Percentiles rank a stretch among this genome's conserved stretches.
phyloP scores from a whole-genome alignment of 2,797 vertebrate genomes.

The Enteromius anoplus region DNA sequence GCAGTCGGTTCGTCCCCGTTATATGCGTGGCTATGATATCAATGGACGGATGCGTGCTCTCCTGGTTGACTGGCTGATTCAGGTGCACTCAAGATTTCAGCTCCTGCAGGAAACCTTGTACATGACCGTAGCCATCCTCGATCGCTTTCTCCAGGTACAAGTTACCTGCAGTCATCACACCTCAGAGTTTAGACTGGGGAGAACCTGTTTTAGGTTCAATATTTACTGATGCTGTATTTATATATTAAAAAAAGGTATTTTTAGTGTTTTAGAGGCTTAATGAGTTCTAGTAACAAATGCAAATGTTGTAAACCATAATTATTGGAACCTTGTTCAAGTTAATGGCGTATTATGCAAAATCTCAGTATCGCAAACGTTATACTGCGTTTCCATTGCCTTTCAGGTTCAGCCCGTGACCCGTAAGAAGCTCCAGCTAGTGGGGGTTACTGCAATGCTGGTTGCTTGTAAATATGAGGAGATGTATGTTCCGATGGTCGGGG shows the following conservation, averaged over 20 bases:
- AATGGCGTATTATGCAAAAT: too few species aligned
- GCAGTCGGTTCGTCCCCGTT: slow-evolving; percentile 79
- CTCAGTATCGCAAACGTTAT: too few species aligned
- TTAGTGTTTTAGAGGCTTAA: too few species aligned
- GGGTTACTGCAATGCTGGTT: slow-evolving; percentile 88
- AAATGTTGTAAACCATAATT: too few species aligned
- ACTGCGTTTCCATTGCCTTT: too few species aligned
- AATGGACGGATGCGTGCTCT: slow-evolving; percentile 88
- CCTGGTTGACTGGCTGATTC: slow-evolving; percentile 94
- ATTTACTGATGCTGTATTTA: too few species aligned
- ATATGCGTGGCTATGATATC: slow-evolving; percentile 85
- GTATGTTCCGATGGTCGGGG: slow-evolving; percentile 82
- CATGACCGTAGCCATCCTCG: slow-evolving; percentile 88
- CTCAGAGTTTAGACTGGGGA: background rate
- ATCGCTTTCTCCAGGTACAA: slow-evolving; percentile 90
- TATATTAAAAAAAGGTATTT: too few species aligned
- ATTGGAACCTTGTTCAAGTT: too few species aligned
- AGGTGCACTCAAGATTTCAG: slow-evolving; percentile 91
- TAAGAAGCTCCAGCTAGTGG: slow-evolving; percentile 90
- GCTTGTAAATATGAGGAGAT: slow-evolving; percentile 97
- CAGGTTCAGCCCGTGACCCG: slow-evolving; percentile 87
- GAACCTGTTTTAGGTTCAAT: background rate
- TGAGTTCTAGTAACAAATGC: too few species aligned
- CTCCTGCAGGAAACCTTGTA: slow-evolving; percentile 94
- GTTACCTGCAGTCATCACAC: accelerated